Conservation (phyloP, 2,113 vertebrate genomes). For the Amazona vittata region DNA sequence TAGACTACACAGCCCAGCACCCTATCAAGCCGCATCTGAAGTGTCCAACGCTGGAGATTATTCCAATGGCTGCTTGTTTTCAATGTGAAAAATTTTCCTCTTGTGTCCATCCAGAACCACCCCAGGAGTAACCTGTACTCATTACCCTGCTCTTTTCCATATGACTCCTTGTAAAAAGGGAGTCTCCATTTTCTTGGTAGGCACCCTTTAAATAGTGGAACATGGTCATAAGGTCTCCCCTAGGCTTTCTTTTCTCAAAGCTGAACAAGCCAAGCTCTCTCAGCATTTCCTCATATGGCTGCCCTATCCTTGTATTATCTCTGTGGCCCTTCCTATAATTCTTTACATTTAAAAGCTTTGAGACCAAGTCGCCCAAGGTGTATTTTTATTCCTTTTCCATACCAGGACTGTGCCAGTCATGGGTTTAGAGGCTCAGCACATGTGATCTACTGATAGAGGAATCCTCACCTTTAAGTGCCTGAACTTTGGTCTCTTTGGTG, state of each 20-base stretch:
- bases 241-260: neutral
- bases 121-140: neutral
- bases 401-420: neutral
- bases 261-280: neutral
- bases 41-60: neutral
- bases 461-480: accelerated
- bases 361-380: neutral
- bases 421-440: neutral
- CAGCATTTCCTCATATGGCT: neutral
- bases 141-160: neutral
- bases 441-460: neutral
- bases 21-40: neutral
- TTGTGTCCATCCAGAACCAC: neutral
- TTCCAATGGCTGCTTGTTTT: neutral
- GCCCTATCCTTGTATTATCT: neutral
- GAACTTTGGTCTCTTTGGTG: accelerated
- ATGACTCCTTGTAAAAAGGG: neutral
- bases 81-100: neutral
- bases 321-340: neutral
- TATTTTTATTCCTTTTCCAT: accelerated
- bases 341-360: neutral
- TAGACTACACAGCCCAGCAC: neutral
- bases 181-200: neutral
- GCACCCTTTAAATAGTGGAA: neutral
- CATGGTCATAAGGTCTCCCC: neutral